Evolutionary conservation across 2,113 vertebrate genomes (phyloP), one percentile per base, ranked within the genome.

Genomic region (Podarcis muralis): DNA sequence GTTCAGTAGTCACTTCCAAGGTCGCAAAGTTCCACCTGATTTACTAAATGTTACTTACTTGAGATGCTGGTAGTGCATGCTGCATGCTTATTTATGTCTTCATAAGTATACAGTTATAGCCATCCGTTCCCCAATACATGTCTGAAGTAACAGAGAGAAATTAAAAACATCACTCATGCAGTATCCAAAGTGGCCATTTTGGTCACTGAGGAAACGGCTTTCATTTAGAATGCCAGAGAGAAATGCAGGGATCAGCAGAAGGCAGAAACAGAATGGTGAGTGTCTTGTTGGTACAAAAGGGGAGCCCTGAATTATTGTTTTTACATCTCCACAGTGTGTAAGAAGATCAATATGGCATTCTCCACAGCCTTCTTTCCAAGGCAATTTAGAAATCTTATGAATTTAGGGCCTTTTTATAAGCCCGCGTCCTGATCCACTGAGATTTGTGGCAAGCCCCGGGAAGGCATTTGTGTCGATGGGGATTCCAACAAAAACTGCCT

Each of bases 121-220:
- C 16, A 90, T 94, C 92, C 93, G n/a, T 93, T 94, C 91, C 89
- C 79, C 90, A 90, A 65, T 82, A 81, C 6, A 65, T 72, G 81
- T 92, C 83, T 81, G 78, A 93, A 93, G 35, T 89, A 57, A 86
- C 71, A 92, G 74, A 90, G 89, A 93, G 88, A 96, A 95, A 95
- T 95, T 95, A 95, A 94, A 95, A 90, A 2, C 37, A 92, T 95
- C 82, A 93, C n/a, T 95, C 93, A 90, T 74, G 7, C 72, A 87
- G 32, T 89, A 86, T 85, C 92, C 43, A 65, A 92, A 93, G 35
- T 88, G 89, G 88, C 94, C 80, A 84, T 94, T 92, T 91, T 94
- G 85, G 89, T 91, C 88, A 94, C 89, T 1, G 77, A 88, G 88
- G 86, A 79, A 94, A 90, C 90, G 71, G 18, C 30, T 87, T 94